phyloP scores from a whole-genome alignment of 2,797 vertebrate species.

The Lates japonicus region DNA sequence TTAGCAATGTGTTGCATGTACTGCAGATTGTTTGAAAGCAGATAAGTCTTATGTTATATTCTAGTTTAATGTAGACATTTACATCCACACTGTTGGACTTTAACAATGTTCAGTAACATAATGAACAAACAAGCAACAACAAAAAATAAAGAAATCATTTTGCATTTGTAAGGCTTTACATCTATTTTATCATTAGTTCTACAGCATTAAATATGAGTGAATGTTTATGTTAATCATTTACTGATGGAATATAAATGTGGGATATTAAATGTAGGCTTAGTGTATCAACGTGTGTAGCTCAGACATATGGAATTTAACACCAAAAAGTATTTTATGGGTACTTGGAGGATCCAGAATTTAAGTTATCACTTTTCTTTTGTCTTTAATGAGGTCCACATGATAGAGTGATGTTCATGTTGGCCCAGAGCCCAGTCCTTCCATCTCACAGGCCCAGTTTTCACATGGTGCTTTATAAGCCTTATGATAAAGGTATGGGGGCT shows the following conservation, averaged over 20 bases:
- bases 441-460: constrained; percentile 30
- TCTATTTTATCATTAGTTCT: neutral
- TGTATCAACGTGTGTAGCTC: neutral
- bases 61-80: neutral
- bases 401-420: constrained; percentile 35
- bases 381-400: constrained; percentile 42
- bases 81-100: neutral
- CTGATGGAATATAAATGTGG: neutral
- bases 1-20: neutral
- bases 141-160: neutral
- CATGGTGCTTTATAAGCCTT: constrained; percentile 20
- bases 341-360: constrained; percentile 12
- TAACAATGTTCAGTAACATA: neutral
- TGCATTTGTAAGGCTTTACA: neutral
- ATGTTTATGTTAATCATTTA: neutral
- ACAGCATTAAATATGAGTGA: neutral
- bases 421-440: constrained; percentile 23
- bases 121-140: neutral
- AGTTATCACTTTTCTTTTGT: constrained; percentile 27
- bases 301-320: constrained; percentile 6
- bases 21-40: neutral
- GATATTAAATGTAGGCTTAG: neutral
- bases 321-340: constrained; percentile 6
- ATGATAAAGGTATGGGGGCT: constrained; percentile 28
- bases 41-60: neutral